These are phyloP conservation scores for Mesembrinibis cayennensis DNA, from an alignment of 2,113 vertebrate species.

Conservation along the genomic window DNA sequence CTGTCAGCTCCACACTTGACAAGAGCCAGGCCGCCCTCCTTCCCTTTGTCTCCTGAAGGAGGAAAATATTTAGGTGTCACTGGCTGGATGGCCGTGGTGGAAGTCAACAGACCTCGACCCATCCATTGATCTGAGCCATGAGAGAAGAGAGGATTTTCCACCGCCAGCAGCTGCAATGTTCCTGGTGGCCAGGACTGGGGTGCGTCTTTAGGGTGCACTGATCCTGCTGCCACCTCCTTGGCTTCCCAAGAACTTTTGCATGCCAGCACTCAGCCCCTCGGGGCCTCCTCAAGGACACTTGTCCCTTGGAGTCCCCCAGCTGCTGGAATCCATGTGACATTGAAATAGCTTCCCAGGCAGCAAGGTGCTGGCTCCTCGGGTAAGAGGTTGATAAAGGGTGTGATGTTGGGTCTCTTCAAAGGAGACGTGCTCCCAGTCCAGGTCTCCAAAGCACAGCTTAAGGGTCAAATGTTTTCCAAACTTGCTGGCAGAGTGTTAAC, in stretches of 20 bases:
- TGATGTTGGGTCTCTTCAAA: not conserved
- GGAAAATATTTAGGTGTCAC: slow-evolving; percentile 40
- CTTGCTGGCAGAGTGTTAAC: not conserved
- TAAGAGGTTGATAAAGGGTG: not conserved
- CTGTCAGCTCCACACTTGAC: slow-evolving; percentile 72
- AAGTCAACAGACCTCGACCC: not conserved
- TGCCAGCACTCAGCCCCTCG: not conserved
- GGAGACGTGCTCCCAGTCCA: not conserved
- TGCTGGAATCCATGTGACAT: not conserved
- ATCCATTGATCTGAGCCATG: not conserved
- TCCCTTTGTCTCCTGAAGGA: slow-evolving; percentile 55
- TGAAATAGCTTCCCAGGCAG: not conserved
- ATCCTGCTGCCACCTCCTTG: not conserved
- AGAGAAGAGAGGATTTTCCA: not conserved
- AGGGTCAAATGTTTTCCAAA: not conserved
- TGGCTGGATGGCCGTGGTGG: not conserved
- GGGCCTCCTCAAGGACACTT: not conserved
- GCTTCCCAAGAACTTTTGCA: not conserved
- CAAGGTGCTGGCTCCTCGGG: not conserved
- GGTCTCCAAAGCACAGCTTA: not conserved
- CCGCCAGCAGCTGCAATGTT: not conserved
- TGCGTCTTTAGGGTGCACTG: rapidly evolving
- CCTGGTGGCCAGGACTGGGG: not conserved
- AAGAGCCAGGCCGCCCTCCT: slow-evolving; percentile 57
- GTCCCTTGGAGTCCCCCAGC: not conserved